Percentiles rank a stretch among this genome's conserved stretches.
phyloP scores from a whole-genome alignment of 2,113 vertebrate genomes.

The Periophthalmodon schlosseri region DNA sequence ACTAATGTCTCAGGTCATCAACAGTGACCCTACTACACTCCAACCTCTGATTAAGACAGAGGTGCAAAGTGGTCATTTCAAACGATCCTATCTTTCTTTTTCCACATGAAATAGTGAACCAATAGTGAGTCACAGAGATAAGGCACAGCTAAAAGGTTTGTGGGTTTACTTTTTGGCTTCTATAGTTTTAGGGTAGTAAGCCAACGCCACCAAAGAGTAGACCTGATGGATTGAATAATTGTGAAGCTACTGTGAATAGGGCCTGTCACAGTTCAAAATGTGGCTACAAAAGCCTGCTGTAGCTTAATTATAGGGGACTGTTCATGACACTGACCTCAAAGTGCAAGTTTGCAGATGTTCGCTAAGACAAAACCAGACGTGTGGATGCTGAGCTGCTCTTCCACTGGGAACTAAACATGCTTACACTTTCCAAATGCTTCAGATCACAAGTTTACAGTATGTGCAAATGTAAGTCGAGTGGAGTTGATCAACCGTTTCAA shows the following conservation, averaged over 20 bases:
- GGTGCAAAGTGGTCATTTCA: conserved; percentile 35
- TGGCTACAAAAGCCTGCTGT: background rate
- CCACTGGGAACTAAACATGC: background rate
- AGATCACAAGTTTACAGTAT: background rate
- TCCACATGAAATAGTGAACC: conserved; percentile 47
- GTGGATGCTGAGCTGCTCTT: background rate
- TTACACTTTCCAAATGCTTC: background rate
- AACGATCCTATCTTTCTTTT: conserved; percentile 58
- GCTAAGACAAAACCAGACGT: background rate
- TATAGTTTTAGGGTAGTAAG: background rate
- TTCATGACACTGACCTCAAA: conserved; percentile 11
- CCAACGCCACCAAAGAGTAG: conserved; percentile 19
- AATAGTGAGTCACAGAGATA: conserved; percentile 22
- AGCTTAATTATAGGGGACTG: conserved; percentile 26
- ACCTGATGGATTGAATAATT: conserved; percentile 24
- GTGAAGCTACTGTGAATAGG: conserved; percentile 21
- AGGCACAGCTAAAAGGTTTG: conserved; percentile 13
- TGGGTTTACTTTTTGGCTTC: background rate
- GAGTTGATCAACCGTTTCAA: no score
- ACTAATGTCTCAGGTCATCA: conserved; percentile 44
- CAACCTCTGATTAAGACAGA: conserved; percentile 26
- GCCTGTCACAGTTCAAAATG: conserved; percentile 24
- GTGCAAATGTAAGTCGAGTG: background rate
- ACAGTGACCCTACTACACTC: conserved; percentile 29
- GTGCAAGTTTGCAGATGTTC: conserved; percentile 1